Evolutionary conservation across 2,888 invertebrate species (phyloP), one percentile per base, ranked within the genome.

Genomic region (Heliconius ismenius): DNA sequence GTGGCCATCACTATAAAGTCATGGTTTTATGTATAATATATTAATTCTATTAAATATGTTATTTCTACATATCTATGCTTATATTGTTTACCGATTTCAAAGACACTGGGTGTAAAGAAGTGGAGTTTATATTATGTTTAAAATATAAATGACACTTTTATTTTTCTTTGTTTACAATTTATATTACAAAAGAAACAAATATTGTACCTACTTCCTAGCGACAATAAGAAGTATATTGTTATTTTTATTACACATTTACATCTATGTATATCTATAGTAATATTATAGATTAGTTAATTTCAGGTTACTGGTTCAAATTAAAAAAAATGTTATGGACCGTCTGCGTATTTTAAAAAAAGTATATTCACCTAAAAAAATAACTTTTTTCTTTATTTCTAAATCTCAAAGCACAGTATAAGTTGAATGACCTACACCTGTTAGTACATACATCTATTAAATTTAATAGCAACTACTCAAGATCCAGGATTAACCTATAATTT

Each of bases 401-500:
- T 21, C 21, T 39, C 39, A 24, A 39, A 7, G 39, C 9, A 67
- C 67, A 43, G 24, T 67, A 43, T 67, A 67, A 39, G 67, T 39
- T 39, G 13, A 24, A 26, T 32, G 32, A n/a, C 13, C n/a, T 70
- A n/a, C 32, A 3, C 70, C n/a, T 62, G 62, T 62, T 63, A 39
- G 15, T 43, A 43, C 43, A 62, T 62, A 62, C 43, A 28, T 62
- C 63, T 73, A 63, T 73, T 73, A 73, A 43, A 73, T 60, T 73
- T 73, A 63, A 73, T 73, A 73, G 63, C 73, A 63, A 11, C 60
- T 54, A 54, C 54, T 70, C 70, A 70, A 10, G 32, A 21, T 73
- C 26, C 24, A 26, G 73, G 73, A 73, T 63, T 63, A 73, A 62
- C 28, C 62, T 73, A 63, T 73, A 63, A 73, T 73, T 73, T 73